Evolutionary conservation across 1,140 invertebrate genomes (phyloP), one percentile per base, ranked within the genome.

Genomic region (Lordiphosa stackelbergi): DNA sequence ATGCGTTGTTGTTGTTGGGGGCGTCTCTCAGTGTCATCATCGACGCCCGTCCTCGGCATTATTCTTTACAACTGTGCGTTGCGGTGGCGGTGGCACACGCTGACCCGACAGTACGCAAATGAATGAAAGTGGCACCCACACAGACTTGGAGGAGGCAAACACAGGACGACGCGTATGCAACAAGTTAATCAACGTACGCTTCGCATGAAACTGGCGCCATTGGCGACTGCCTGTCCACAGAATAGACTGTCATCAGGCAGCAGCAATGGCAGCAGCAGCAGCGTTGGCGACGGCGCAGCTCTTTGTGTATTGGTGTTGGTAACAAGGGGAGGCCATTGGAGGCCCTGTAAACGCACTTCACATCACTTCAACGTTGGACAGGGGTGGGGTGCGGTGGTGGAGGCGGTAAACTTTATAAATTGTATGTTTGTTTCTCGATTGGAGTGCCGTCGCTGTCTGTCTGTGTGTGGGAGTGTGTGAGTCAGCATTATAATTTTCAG

Each of bases 181-280:
- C 77, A 81, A 81, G 77, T 81, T 81, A 81, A 81, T 83, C 77
- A 81, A 83, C 77, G 69, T 70, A 83, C 77, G 77, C 70, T 71
- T 84, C 64, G 77, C 73, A 73, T 73, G 59, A 69, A 81, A 81
- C 77, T 81, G 77, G 72, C 77, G 77, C 77, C 81, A 53, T 24
- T 35, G 64, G 36, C 46, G 60, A 58, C 53, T 52, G 28, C 43
- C 69, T 28, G 61, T 54, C 53, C 49, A 53, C 41, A 31, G 42
- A 8, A 31, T 8, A 48, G 54, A 42, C 64, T 68, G 65, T 74
- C 77, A 69, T 64, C 73, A 46, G 36, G 58, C 47, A 52, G 35
- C 64, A 55, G 45, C 62, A 51, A 40, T 56, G 22, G 66, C 16
- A 1, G 9, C 64, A 40, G 64, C 16, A 10, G 36, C 61, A 58